Evolutionary conservation across 2,888 invertebrate genomes (phyloP), one percentile per base, ranked within the genome.

Genomic region (Dromius quadrimaculatus): DNA sequence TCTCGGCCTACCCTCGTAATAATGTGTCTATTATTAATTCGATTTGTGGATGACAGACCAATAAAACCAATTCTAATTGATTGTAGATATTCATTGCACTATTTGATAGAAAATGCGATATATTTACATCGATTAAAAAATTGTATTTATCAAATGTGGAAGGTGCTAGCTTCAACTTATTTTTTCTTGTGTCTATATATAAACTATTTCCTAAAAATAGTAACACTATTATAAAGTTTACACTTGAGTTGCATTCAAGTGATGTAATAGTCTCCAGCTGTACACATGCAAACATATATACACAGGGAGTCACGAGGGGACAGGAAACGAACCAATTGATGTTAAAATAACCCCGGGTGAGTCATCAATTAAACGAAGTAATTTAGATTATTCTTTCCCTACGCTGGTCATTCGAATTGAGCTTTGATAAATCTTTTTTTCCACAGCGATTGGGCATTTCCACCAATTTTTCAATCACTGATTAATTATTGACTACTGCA

Each of bases 281-380:
- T 28, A 23, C 13, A 23, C 50, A 54, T 54, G 15, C 50, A 13
- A 1, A 50, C 50, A 50, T 8, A 11, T 2, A 11, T 5, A 38
- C 13, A 23, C 23, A 6, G 13, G 11, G 28, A 13, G 50, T 23
- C n/a, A 28, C 23, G 50, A 0, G 28, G 50, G 9, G 50, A 28
- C 15, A 54, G 50, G 50, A 54, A 54, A 11, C 50, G 15, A 47
- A 17, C 28, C 66, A 66, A 66, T 66, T 66, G 66, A 38, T 57
- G 54, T 54, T 57, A 66, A 66, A 66, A 66, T 66, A 66, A 66
- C 54, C 57, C 34, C 66, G 38, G 13, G 57, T 66, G 66, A 66
- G 38, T 66, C 66, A 66, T 66, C 66, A 66, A 66, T 66, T 66
- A 66, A 66, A 54, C 22, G 17, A 28, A 38, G 22, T 66, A 66